These are phyloP conservation scores for Spilosoma lubricipeda DNA, from an alignment of 2,888 invertebrate genomes.

Conservation along the genomic window DNA sequence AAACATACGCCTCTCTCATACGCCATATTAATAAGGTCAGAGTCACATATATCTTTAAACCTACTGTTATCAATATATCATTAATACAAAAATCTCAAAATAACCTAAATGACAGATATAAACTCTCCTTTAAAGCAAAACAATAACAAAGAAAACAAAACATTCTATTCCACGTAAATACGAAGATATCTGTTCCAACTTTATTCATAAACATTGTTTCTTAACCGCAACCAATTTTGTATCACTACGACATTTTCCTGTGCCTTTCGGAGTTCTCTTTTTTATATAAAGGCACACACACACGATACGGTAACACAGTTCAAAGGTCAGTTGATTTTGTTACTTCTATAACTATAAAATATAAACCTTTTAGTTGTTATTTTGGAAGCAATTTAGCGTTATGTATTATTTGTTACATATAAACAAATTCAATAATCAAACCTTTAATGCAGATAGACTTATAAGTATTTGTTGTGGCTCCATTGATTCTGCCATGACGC, in stretches of 20 bases:
- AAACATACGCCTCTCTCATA: no score
- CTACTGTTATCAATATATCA: not conserved
- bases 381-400: not conserved
- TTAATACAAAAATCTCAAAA: not conserved
- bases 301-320: not conserved
- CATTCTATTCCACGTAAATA: slow-evolving; percentile 4
- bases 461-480: not conserved
- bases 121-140: not conserved
- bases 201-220: slow-evolving; percentile 19
- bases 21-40: no score
- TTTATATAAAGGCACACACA: slow-evolving; percentile 16
- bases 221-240: slow-evolving; percentile 23
- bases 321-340: not conserved
- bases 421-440: not conserved
- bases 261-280: slow-evolving; percentile 25
- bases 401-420: not conserved
- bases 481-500: not conserved
- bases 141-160: slow-evolving; percentile 1
- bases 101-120: not conserved
- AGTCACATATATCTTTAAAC: no score
- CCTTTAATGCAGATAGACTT: not conserved
- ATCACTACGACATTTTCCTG: slow-evolving; percentile 26
- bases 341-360: not conserved
- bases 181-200: slow-evolving; percentile 1
- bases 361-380: not conserved